Base-by-base conservation (phyloP, 2,113 vertebrate species). In the Morphnarchus princeps region DNA sequence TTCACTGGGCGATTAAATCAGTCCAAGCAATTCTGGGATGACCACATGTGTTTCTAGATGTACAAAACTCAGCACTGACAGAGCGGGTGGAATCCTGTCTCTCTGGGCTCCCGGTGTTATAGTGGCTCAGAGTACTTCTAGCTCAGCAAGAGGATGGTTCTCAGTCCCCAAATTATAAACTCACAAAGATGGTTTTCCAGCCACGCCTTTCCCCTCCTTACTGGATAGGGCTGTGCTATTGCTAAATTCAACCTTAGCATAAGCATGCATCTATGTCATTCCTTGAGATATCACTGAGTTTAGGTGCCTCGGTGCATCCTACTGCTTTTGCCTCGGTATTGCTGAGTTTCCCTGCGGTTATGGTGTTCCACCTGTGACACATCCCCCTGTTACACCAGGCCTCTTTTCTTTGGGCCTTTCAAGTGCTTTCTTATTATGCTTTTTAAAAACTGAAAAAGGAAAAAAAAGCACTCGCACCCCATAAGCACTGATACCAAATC, bases 391-490 rank as follows among this genome's bases (percentile, higher is more conserved):
- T 77, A 25, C 12, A 52, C 4, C 16, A 57, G 21, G 5, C 5
- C 8, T 67, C 36, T 69, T 38, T 88, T 82, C 36, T 65, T 31
- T 42, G 19, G 22, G 32, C 29, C 61, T 76, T 82, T 89, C 26
- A 87, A 76, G 12, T 84, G 10, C 5, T 78, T 90, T 59, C 55
- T 83, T 89, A 43, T 19, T 61, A 40, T 25, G 47, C 16, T 66
- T 69, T 87, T 69, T 45, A 61, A 72, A 86, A 91, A 57, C 6
- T n/a, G 25, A 47, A 54, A 73, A 24, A 10, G 26, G 4, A 0
- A 31, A 49, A 57, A n/a, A 81, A 58, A 40, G 0, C 17, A 57
- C 29, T 76, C 0, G 1, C 12, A 1, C 2, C 4, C 38, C 22
- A 20, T 42, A 66, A 83, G 4, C 11, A 40, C 3, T 43, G 16